phyloP scores from a whole-genome alignment of 2,888 invertebrate species.

The Philonicus albiceps region DNA sequence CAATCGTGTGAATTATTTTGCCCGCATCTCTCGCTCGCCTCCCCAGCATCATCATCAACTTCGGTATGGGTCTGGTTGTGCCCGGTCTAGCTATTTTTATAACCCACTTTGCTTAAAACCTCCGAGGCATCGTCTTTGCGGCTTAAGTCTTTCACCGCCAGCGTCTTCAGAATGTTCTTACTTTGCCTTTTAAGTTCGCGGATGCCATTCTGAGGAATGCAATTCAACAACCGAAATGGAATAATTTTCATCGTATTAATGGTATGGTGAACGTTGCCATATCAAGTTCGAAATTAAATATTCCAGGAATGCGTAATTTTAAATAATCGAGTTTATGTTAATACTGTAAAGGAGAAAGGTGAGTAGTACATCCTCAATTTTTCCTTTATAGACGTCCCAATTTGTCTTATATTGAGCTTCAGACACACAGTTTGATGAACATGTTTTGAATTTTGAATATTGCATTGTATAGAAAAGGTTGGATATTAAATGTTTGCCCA shows the following conservation, averaged over 20 bases:
- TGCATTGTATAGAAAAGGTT: too few relatives aligned
- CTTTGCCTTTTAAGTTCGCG: conserved; percentile 18
- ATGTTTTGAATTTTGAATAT: too few relatives aligned
- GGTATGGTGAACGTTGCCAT: not conserved
- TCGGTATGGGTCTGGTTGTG: not conserved
- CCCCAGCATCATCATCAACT: not conserved
- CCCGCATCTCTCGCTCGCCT: not conserved
- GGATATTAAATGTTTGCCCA: too few relatives aligned
- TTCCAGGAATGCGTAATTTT: not conserved
- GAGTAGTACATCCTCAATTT: not conserved
- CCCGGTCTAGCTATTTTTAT: not conserved
- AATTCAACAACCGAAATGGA: conserved; percentile 29
- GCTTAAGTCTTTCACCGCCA: not conserved
- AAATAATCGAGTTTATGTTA: not conserved
- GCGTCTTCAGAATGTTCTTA: not conserved
- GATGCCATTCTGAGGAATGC: not conserved
- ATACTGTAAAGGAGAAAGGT: not conserved
- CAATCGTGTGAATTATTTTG: conserved; percentile 31
- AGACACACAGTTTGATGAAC: too few relatives aligned
- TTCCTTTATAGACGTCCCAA: not conserved
- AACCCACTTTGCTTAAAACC: conserved; percentile 21
- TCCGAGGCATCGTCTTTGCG: not conserved
- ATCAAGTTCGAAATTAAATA: not conserved
- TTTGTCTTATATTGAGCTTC: not conserved
- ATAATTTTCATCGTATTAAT: conserved; percentile 12